phyloP scores from a whole-genome alignment of 2,797 vertebrate genomes.

The Paratrypauchen microcephalus region DNA sequence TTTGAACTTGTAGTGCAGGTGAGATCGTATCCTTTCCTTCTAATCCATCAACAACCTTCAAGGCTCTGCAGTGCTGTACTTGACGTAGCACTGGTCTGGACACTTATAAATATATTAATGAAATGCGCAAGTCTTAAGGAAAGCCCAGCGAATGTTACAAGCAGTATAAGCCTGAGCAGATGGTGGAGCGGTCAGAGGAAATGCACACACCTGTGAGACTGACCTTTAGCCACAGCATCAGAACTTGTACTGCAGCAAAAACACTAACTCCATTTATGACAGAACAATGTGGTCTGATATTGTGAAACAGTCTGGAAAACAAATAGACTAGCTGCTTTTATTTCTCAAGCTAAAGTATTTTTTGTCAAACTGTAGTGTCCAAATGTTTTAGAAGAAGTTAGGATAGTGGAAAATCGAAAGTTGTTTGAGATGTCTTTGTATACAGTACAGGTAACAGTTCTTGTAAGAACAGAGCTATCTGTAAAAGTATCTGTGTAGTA shows the following conservation, averaged over 20 bases:
- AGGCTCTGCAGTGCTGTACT: conserved; percentile 6
- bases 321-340: background rate
- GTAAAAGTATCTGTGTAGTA: too few relatives aligned
- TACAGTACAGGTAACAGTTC: too few relatives aligned
- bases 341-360: background rate
- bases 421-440: too few relatives aligned
- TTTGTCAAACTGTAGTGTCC: background rate
- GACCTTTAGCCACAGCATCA: conserved; percentile 1
- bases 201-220: conserved; percentile 2
- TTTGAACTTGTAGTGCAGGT: background rate
- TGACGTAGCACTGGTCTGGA: background rate
- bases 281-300: background rate
- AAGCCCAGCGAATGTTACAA: background rate
- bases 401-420: too few relatives aligned
- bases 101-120: conserved; percentile 21
- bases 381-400: too few relatives aligned
- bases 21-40: background rate
- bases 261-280: background rate
- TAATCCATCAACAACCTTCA: conserved; percentile 14
- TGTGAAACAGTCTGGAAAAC: background rate
- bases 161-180: conserved; percentile 4
- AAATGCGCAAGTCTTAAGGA: conserved; percentile 10
- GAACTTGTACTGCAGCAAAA: background rate
- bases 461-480: too few relatives aligned
- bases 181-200: background rate